Percentiles rank a stretch among this genome's conserved stretches.
Evolutionary conservation across 2,113 vertebrate species (phyloP).

Genomic region (Zosterops hypoxanthus): DNA sequence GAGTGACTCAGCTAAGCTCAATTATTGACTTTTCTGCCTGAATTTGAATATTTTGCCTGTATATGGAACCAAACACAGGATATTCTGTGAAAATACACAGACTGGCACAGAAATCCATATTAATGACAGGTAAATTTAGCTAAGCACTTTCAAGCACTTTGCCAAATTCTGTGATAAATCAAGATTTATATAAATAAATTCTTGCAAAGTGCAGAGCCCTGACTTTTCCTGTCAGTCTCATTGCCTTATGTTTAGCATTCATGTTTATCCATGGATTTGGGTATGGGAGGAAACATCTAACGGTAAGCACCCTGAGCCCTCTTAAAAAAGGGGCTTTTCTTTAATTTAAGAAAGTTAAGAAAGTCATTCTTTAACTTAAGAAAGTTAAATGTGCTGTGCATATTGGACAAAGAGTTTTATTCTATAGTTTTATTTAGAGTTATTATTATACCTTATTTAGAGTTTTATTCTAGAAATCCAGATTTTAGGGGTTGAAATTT

Average conservation of each 20-base stretch:
- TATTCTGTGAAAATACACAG: background rate
- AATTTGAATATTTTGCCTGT: background rate
- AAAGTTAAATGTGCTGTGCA: background rate
- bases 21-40: background rate
- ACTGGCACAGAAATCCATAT: background rate
- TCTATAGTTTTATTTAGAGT: background rate
- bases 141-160: background rate
- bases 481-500: background rate
- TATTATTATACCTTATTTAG: no score
- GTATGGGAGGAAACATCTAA: background rate
- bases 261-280: background rate
- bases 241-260: background rate
- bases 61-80: background rate
- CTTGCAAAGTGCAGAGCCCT: background rate
- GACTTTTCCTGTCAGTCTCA: background rate
- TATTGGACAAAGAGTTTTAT: background rate
- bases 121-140: background rate
- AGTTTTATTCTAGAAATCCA: background rate
- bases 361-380: background rate
- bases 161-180: background rate
- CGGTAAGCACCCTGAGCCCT: background rate
- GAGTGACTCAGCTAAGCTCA: conserved; percentile 28
- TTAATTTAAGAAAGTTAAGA: no score
- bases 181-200: background rate
- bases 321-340: no score